Evolutionary conservation across 2,888 invertebrate species (phyloP), one percentile per base, ranked within the genome.

Genomic region (Cataglyphis livida): DNA sequence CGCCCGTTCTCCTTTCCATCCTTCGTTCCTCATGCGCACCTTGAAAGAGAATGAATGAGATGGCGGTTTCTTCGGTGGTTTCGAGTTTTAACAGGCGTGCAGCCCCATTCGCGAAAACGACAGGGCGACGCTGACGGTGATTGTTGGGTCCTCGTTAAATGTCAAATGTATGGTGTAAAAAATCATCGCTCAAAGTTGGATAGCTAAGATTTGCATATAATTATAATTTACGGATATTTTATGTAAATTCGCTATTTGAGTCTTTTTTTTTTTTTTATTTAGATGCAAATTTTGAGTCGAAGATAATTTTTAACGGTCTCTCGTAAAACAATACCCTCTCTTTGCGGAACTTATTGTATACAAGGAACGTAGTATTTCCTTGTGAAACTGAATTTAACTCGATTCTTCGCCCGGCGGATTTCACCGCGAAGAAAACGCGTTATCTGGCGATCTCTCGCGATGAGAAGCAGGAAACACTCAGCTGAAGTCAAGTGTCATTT

Each of bases 41-140:
- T 85, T 84, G 86, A 89, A 90, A 85, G 86, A 81, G 85, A 82
- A 85, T 84, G 89, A 90, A 90, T 90, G 89, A 87, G 90, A 86
- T 84, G 86, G 90, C 90, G 84, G 76, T 90, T 90, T 90, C 85
- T 91, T 85, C 84, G 81, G n/a, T 32, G 83, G 65, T 83, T 64
- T 81, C 73, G 66, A 76, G 82, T 68, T 84, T 79, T 82, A 91
- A 87, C 88, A 87, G 82, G 83, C 87, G 88, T 90, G 90, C 85
- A 88, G 88, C 85, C 78, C 75, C 84, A 84, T 88, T 88, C 84
- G 73, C 84, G 89, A 87, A 87, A 90, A 90, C 75, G 89, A 84
- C 81, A 51, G 51, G 70, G 79, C 76, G 82, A 84, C 65, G 79
- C 59, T 70, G 83, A 81, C 75, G 66, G 73, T 65, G 81, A 82